These are phyloP conservation scores for Laothoe populi DNA, from an alignment of 2,888 invertebrate species.

Conservation along the genomic window DNA sequence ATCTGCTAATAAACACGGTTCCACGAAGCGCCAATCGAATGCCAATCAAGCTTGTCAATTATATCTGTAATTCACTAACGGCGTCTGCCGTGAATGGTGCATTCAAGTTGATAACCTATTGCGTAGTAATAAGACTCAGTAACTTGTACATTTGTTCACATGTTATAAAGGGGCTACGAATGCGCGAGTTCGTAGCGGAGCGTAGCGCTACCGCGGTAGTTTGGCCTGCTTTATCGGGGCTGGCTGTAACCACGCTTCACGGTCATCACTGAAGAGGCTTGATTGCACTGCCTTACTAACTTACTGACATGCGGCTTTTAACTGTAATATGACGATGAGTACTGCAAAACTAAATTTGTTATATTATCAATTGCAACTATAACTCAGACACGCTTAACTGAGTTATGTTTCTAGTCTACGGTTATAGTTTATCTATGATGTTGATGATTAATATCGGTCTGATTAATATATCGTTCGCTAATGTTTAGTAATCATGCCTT, in stretches of 20 bases:
- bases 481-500: too few species aligned
- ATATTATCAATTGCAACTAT: background rate
- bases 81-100: slow-evolving; percentile 30
- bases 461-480: too few species aligned
- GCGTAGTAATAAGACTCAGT: slow-evolving; percentile 39
- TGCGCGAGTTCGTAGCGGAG: slow-evolving; percentile 42
- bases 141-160: slow-evolving; percentile 31
- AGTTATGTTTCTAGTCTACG: too few species aligned
- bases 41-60: slow-evolving; percentile 52
- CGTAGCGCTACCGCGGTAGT: slow-evolving; percentile 53
- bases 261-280: slow-evolving; percentile 67
- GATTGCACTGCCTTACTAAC: slow-evolving; percentile 59
- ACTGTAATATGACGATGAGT: slow-evolving; percentile 13
- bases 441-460: too few species aligned
- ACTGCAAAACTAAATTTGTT: too few species aligned
- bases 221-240: slow-evolving; percentile 55
- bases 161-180: slow-evolving; percentile 44
- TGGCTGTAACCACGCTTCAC: slow-evolving; percentile 65
- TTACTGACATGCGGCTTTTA: slow-evolving; percentile 42
- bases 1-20: slow-evolving; percentile 31
- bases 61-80: slow-evolving; percentile 40
- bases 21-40: slow-evolving; percentile 42
- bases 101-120: slow-evolving; percentile 42
- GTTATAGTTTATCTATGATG: too few species aligned
- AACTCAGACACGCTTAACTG: too few species aligned